Evolutionary conservation across 2,113 vertebrate species (phyloP).

Genomic region (Tapirus terrestris): DNA sequence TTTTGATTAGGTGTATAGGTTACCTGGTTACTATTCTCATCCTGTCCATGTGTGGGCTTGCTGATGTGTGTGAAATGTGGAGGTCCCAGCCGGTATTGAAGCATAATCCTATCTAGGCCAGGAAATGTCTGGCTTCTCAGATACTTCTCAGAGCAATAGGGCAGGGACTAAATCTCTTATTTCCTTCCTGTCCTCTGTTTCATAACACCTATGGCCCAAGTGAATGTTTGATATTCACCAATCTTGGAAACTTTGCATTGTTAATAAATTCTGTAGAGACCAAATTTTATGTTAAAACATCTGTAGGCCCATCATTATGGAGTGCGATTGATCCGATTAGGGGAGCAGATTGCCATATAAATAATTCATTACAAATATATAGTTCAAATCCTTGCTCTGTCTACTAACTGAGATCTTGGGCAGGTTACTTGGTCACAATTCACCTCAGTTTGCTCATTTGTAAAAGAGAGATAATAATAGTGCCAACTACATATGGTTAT

Average conservation of each 20-base stretch:
- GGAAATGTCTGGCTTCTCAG: constrained; percentile 69
- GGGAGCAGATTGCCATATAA: background rate
- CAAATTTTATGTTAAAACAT: background rate
- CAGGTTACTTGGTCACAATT: background rate
- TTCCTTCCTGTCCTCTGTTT: constrained; percentile 60
- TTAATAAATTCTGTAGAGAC: background rate
- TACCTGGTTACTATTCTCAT: constrained; percentile 36
- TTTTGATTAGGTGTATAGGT: background rate
- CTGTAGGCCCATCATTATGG: background rate
- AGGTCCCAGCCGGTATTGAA: background rate
- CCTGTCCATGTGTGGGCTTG: constrained; percentile 36
- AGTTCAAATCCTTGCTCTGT: background rate
- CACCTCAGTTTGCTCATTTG: background rate
- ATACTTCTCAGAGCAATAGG: constrained; percentile 52
- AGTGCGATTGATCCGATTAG: background rate
- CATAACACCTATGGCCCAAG: background rate
- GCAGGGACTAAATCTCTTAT: constrained; percentile 44
- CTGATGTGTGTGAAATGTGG: constrained; percentile 33
- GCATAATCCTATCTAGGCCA: constrained; percentile 46
- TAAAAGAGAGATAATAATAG: background rate
- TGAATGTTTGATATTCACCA: constrained; percentile 37
- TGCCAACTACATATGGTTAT: background rate
- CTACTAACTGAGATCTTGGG: background rate
- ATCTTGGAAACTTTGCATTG: constrained; percentile 28
- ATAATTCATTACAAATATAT: background rate